Conservation (phyloP, 2,888 invertebrate genomes). For the Apodemia mormo region DNA sequence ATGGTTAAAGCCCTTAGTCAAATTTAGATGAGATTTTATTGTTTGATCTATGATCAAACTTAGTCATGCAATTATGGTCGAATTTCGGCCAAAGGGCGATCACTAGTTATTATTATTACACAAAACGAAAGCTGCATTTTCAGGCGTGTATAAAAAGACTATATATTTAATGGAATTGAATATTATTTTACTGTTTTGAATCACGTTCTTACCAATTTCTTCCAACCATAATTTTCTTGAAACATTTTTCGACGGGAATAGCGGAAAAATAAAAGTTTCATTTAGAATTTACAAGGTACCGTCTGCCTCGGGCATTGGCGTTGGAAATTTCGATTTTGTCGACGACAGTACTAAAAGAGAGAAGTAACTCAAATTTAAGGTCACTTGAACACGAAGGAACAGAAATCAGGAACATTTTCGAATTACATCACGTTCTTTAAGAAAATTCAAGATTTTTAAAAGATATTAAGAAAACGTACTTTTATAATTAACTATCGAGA, state of each 20-base stretch:
- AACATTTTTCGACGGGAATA: constrained; percentile 23
- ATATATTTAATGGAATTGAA: no score
- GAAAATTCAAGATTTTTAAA: constrained; percentile 2
- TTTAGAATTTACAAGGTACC: constrained; percentile 36
- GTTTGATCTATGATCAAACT: no score
- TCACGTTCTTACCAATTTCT: neutral
- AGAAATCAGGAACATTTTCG: constrained; percentile 26
- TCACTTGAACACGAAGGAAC: constrained; percentile 30
- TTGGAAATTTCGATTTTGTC: constrained; percentile 36
- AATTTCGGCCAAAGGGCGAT: no score
- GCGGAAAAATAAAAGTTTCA: constrained; percentile 37
- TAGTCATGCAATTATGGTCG: no score
- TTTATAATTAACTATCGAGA: neutral
- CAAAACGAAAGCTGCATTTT: no score
- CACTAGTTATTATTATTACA: no score
- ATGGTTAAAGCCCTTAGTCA: no score
- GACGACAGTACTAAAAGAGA: constrained; percentile 35
- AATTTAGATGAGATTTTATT: no score
- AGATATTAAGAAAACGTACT: neutral
- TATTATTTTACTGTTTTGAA: neutral
- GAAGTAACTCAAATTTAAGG: constrained; percentile 34
- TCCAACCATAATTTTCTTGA: constrained; percentile 19
- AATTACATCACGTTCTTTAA: constrained; percentile 23
- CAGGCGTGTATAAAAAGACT: no score
- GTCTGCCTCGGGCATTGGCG: constrained; percentile 26